A percentile compares a stretch with the other conserved stretches of the same genome.
Evolutionary conservation across 2,888 invertebrate species (phyloP).

Genomic region (Ceriagrion tenellum): DNA sequence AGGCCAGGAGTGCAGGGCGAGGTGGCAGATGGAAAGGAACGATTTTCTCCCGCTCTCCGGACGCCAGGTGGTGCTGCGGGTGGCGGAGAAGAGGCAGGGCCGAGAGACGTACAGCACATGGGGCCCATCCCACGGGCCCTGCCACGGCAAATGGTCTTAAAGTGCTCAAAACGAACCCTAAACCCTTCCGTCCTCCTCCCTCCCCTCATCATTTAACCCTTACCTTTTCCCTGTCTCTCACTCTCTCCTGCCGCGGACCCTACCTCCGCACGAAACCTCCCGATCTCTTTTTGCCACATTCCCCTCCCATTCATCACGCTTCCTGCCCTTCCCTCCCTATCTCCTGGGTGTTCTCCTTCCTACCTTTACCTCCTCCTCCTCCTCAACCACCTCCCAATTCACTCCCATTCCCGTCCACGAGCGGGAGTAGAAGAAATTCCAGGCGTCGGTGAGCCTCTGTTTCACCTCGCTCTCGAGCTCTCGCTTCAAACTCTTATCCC

Average conservation of each 20-base stretch:
- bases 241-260: not conserved
- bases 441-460: not conserved
- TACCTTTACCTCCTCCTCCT: not conserved
- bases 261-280: not conserved
- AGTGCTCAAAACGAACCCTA: constrained; percentile 13
- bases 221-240: not conserved
- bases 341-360: not conserved
- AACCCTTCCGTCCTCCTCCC: not conserved
- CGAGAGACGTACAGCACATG: not conserved
- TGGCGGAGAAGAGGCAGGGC: not conserved
- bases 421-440: too few relatives aligned
- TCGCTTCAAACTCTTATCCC: not conserved
- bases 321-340: not conserved
- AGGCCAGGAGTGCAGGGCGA: not conserved
- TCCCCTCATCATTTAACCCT: not conserved
- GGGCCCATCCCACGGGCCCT: not conserved
- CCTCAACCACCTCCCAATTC: too few relatives aligned
- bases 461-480: not conserved
- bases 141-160: constrained; percentile 5
- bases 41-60: not conserved
- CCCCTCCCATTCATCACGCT: not conserved
- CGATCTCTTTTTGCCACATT: not conserved
- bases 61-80: not conserved
- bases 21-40: not conserved
- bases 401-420: too few relatives aligned